Conservation (phyloP, 2,113 vertebrate species). For the Tachysurus vachellii region DNA sequence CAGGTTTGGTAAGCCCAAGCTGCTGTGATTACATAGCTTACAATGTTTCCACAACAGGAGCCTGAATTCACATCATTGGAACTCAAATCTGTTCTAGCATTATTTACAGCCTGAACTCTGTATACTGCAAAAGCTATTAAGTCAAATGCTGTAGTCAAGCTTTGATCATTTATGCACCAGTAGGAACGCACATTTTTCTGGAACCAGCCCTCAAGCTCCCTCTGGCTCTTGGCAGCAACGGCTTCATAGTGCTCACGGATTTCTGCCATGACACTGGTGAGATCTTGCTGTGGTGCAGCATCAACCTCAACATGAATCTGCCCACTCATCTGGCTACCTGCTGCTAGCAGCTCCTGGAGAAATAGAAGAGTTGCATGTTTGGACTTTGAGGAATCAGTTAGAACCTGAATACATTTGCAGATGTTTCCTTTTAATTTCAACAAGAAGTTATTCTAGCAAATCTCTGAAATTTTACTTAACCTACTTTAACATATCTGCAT, state of each 20-base stretch:
- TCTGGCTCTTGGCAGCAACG: constrained; percentile 74
- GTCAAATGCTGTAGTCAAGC: not conserved
- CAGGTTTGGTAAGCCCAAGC: not conserved
- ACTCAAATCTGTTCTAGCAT: not conserved
- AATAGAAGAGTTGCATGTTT: not conserved
- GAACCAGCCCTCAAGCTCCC: constrained; percentile 77
- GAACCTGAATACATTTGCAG: not conserved
- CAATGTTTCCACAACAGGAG: not conserved
- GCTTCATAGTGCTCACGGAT: constrained; percentile 82
- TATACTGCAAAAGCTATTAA: not conserved
- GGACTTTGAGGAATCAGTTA: not conserved
- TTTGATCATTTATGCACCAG: not conserved
- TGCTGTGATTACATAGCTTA: not conserved
- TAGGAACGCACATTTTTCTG: constrained; percentile 60
- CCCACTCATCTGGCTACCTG: constrained; percentile 67
- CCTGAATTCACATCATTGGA: not conserved
- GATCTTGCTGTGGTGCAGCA: constrained; percentile 63
- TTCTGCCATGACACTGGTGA: constrained; percentile 64
- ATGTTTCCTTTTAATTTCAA: not conserved
- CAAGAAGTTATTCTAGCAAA: not conserved
- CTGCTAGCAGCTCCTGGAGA: constrained; percentile 65
- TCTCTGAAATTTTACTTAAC: not conserved
- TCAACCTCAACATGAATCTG: constrained; percentile 79
- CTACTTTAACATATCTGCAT: not conserved
- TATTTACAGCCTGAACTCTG: not conserved